Evolutionary conservation across 1,140 invertebrate genomes (phyloP).

Genomic region (Penaeus indicus): DNA sequence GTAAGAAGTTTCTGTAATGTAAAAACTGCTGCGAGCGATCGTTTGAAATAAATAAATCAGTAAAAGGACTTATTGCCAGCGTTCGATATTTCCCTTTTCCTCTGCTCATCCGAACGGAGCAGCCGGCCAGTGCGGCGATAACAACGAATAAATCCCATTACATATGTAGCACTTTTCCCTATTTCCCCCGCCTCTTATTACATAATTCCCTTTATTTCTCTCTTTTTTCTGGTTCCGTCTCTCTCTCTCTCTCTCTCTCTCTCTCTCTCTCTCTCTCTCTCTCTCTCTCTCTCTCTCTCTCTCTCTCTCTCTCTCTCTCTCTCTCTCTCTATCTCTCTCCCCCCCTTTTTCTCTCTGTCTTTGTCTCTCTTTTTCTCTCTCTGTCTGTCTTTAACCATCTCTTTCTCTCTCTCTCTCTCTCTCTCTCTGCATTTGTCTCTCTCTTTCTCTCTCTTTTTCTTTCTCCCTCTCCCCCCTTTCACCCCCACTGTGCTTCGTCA

Average conservation of each 20-base stretch:
- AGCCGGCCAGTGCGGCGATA: no score
- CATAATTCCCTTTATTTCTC: background rate
- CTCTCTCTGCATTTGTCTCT: background rate
- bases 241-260: conserved; percentile 24
- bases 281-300: background rate
- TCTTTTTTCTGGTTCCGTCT: conserved; percentile 12
- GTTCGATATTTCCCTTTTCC: no score
- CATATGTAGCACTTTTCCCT: background rate
- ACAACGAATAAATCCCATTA: no score
- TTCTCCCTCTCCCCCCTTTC: background rate
- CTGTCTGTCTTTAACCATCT: background rate
- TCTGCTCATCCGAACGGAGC: no score
- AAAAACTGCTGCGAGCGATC: no score
- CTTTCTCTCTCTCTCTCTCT: background rate
- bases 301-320: background rate
- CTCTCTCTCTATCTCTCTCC: background rate
- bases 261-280: conserved; percentile 4
- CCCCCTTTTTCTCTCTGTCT: background rate
- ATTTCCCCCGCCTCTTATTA: background rate
- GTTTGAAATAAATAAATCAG: no score
- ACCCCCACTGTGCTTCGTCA: conserved; percentile 28
- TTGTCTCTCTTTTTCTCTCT: background rate
- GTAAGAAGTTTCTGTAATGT: no score
- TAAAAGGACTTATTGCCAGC: no score
- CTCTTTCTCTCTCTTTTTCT: background rate